phyloP scores from a whole-genome alignment of 1,140 invertebrate species.

The Dinothrombium tinctorium region DNA sequence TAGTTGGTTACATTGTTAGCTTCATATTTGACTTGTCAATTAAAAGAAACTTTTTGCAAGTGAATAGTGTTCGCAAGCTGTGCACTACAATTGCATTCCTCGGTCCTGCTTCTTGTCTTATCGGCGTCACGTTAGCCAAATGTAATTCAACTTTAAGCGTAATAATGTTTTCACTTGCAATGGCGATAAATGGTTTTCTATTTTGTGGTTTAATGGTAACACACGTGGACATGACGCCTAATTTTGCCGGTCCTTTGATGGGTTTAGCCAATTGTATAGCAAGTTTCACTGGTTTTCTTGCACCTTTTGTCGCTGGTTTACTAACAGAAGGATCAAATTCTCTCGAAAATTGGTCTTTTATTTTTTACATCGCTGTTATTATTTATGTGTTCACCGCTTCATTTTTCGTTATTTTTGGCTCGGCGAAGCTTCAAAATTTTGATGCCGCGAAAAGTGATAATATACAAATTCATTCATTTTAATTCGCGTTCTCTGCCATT shows the following conservation, averaged over 20 bases:
- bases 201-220: too few relatives aligned
- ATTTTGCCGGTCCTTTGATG: slow-evolving; percentile 17
- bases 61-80: slow-evolving; percentile 13
- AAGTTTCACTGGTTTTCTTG: slow-evolving; percentile 18
- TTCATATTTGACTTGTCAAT: slow-evolving; percentile 25
- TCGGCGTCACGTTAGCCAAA: slow-evolving; percentile 40
- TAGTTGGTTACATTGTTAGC: slow-evolving; percentile 25
- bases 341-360: slow-evolving; percentile 48
- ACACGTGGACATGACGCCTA: slow-evolving; percentile 14
- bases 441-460: too few relatives aligned
- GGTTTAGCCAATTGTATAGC: slow-evolving; percentile 19
- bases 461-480: too few relatives aligned
- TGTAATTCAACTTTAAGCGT: slow-evolving; percentile 23
- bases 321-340: slow-evolving; percentile 30
- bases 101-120: slow-evolving; percentile 39
- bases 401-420: slow-evolving; percentile 29
- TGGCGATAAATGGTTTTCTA: slow-evolving; percentile 12
- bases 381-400: slow-evolving; percentile 48
- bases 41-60: slow-evolving; percentile 5
- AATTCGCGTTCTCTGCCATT: too few relatives aligned
- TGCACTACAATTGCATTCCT: slow-evolving; percentile 21
- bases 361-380: slow-evolving; percentile 52
- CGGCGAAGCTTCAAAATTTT: slow-evolving; percentile 15
- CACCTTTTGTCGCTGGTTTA: slow-evolving; percentile 15
- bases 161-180: slow-evolving; percentile 1